These are phyloP conservation scores for Rhodophaea formosa DNA, from an alignment of 2,888 invertebrate species.

Conservation along the genomic window DNA sequence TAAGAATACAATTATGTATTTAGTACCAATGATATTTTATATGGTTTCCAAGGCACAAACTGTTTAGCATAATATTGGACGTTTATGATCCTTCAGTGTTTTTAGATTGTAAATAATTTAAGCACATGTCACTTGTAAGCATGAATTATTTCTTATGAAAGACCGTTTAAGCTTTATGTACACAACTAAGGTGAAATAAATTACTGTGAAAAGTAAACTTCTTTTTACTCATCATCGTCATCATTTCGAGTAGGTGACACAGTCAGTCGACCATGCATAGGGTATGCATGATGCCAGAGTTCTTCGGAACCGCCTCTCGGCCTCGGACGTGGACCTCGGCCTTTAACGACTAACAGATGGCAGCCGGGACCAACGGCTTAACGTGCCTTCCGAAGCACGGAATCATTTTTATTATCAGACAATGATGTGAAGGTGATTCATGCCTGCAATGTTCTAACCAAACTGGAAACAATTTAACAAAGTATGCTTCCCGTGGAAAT, in stretches of 20 bases:
- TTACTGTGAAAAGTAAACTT: constrained; percentile 40
- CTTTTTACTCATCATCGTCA: constrained; percentile 10
- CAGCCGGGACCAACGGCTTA: too few relatives aligned
- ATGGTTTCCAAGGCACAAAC: neutral
- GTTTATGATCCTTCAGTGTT: neutral
- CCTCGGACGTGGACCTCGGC: too few relatives aligned
- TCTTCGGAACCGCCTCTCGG: too few relatives aligned
- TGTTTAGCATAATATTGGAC: constrained; percentile 1
- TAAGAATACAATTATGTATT: neutral
- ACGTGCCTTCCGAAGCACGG: neutral
- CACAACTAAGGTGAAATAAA: constrained; percentile 37
- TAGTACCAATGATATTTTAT: neutral
- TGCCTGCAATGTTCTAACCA: too few relatives aligned
- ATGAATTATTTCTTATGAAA: constrained; percentile 15
- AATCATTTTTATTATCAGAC: neutral
- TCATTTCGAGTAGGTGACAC: too few relatives aligned
- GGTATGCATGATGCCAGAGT: too few relatives aligned
- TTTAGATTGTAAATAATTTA: constrained; percentile 12
- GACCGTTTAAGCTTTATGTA: constrained; percentile 44
- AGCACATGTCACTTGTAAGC: neutral
- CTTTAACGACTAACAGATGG: too few relatives aligned
- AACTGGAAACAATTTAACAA: too few relatives aligned
- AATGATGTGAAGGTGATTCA: too few relatives aligned
- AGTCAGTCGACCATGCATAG: too few relatives aligned
- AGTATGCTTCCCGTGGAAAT: too few relatives aligned